phyloP scores from a whole-genome alignment of 53 echinoderm and acorn worm genomes.

The Stichopus horrens region DNA sequence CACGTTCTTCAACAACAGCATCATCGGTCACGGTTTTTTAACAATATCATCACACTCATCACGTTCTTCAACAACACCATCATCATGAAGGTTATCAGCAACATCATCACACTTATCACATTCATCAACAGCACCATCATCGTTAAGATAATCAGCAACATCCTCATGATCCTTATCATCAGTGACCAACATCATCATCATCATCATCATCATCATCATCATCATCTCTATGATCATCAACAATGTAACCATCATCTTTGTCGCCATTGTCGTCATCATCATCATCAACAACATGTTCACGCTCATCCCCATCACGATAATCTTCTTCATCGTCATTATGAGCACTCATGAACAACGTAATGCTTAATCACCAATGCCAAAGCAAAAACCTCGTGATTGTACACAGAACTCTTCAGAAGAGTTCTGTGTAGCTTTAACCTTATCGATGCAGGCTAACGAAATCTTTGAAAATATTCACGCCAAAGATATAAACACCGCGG shows the following conservation, averaged over 20 bases:
- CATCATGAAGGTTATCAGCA: slow-evolving; percentile 42
- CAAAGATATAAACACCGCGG: too few species aligned
- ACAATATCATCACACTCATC: neutral
- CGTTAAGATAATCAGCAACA: slow-evolving; percentile 25
- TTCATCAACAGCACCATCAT: slow-evolving; percentile 16
- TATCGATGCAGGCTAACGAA: too few species aligned
- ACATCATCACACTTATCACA: slow-evolving; percentile 39
- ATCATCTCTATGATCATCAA: neutral
- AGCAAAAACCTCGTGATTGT: too few species aligned
- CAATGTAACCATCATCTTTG: slow-evolving; percentile 13
- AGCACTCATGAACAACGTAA: neutral
- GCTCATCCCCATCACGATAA: slow-evolving; percentile 32
- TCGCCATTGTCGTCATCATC: slow-evolving; percentile 29
- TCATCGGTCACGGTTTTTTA: neutral
- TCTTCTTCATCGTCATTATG: slow-evolving; percentile 37
- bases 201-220: slow-evolving; percentile 8
- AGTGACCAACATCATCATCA: slow-evolving; percentile 12
- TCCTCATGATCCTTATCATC: slow-evolving; percentile 46
- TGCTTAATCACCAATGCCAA: neutral
- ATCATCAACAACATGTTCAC: slow-evolving; percentile 8
- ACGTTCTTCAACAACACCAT: slow-evolving; percentile 45
- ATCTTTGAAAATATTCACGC: too few species aligned
- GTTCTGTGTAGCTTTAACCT: too few species aligned
- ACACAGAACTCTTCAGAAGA: too few species aligned
- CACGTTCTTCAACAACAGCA: slow-evolving; percentile 1